A percentile compares a stretch with the other conserved stretches of the same genome.
Conservation (phyloP, 2,113 vertebrate genomes). For the Elachura formosa region DNA sequence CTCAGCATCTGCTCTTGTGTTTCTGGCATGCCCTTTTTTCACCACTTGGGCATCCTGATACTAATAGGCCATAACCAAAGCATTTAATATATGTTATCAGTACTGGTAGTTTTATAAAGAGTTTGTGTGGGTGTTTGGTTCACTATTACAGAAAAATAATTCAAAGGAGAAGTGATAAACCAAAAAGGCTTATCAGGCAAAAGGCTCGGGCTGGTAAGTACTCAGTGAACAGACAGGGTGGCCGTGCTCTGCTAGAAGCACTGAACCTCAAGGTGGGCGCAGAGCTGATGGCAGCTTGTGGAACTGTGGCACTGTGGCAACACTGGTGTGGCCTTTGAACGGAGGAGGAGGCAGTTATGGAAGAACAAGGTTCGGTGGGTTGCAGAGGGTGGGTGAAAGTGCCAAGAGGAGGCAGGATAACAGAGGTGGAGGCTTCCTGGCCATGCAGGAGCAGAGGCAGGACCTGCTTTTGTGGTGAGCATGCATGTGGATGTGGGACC, state of each 20-base stretch:
- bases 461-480: neutral
- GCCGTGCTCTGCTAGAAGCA: neutral
- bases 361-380: fast-evolving
- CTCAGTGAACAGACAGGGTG: neutral
- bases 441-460: fast-evolving
- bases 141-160: neutral
- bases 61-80: neutral
- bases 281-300: neutral
- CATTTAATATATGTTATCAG: neutral
- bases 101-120: neutral
- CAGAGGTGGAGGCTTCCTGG: neutral
- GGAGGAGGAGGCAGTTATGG: neutral
- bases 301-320: neutral
- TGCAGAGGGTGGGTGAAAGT: neutral
- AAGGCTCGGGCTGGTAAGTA: neutral
- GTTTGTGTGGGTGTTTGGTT: neutral
- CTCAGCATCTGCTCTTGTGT: neutral
- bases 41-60: neutral
- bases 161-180: neutral
- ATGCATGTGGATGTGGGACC: fast-evolving
- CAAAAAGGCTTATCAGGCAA: neutral
- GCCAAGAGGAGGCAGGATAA: neutral
- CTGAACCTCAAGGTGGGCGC: neutral
- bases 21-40: neutral
- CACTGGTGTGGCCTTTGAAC: neutral